These are phyloP conservation scores for Periophthalmus magnuspinnatus DNA, from an alignment of 2,797 vertebrate genomes.

Conservation along the genomic window DNA sequence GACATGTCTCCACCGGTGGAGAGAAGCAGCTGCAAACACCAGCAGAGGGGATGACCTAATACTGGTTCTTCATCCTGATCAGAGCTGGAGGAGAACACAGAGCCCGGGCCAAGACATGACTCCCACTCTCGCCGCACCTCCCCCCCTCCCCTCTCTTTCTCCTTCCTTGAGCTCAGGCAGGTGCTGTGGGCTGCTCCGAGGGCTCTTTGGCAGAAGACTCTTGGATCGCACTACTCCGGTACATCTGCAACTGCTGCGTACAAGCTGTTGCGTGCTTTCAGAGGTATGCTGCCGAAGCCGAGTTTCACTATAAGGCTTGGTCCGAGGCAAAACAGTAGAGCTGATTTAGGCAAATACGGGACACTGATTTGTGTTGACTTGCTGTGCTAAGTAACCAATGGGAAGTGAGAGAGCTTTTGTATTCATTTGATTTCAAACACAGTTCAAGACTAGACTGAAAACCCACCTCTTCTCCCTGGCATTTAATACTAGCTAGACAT, in stretches of 20 bases:
- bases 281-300: conserved; percentile 63
- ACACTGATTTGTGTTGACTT: not conserved
- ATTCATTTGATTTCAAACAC: too few species aligned
- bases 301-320: conserved; percentile 26
- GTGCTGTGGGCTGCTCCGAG: conserved; percentile 68
- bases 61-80: conserved; percentile 71
- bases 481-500: too few species aligned
- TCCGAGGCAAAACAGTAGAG: conserved; percentile 6
- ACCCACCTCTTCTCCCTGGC: too few species aligned
- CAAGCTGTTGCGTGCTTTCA: conserved; percentile 49
- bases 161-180: conserved; percentile 66
- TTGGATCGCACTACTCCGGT: conserved; percentile 54
- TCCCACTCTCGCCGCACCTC: conserved; percentile 16
- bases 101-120: conserved; percentile 61
- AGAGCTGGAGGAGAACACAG: conserved; percentile 56
- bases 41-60: conserved; percentile 71
- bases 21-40: conserved; percentile 65
- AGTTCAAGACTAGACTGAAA: too few species aligned
- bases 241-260: conserved; percentile 67
- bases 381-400: too few species aligned
- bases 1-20: conserved; percentile 66
- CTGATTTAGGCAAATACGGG: not conserved
- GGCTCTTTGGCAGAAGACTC: conserved; percentile 49
- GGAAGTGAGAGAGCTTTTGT: too few species aligned
- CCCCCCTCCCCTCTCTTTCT: conserved; percentile 11